A percentile compares a stretch with the other conserved stretches of the same genome.
These are phyloP conservation scores for Propsilocerus akamusi DNA, from an alignment of 1,140 invertebrate genomes.

Conservation along the genomic window DNA sequence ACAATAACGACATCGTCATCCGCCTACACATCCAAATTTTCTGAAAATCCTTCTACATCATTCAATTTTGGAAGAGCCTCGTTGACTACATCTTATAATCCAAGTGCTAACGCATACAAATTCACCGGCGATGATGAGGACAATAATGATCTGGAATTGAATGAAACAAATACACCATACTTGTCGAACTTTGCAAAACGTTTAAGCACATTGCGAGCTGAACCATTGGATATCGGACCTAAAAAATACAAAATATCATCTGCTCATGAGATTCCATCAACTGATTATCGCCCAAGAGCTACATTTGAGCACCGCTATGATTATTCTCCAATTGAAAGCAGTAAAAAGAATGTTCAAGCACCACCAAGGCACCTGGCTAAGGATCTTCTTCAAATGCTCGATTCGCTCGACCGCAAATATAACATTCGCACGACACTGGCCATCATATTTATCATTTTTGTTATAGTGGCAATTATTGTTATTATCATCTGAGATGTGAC, in stretches of 20 bases:
- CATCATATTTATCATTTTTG: no score
- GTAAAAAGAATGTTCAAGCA: no score
- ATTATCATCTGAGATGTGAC: no score
- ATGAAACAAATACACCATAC: not conserved
- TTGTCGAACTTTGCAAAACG: not conserved
- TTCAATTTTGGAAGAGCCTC: not conserved
- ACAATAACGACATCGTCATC: not conserved
- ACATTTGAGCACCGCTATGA: no score
- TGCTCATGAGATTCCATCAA: no score
- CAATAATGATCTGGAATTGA: not conserved
- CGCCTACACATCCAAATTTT: not conserved
- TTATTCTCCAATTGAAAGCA: no score
- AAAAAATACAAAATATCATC: not conserved
- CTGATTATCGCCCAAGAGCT: no score
- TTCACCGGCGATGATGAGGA: not conserved
- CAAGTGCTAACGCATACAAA: not conserved
- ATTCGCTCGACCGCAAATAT: no score
- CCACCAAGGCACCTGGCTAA: no score
- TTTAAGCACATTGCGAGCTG: not conserved
- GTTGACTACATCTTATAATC: not conserved
- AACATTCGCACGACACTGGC: no score
- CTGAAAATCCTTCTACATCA: not conserved
- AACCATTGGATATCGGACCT: not conserved
- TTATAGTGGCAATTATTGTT: no score
- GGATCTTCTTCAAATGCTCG: no score